Percentiles rank a stretch among this genome's conserved stretches.
Conservation (phyloP, 2,888 invertebrate genomes). For the Lottia gigantea region DNA sequence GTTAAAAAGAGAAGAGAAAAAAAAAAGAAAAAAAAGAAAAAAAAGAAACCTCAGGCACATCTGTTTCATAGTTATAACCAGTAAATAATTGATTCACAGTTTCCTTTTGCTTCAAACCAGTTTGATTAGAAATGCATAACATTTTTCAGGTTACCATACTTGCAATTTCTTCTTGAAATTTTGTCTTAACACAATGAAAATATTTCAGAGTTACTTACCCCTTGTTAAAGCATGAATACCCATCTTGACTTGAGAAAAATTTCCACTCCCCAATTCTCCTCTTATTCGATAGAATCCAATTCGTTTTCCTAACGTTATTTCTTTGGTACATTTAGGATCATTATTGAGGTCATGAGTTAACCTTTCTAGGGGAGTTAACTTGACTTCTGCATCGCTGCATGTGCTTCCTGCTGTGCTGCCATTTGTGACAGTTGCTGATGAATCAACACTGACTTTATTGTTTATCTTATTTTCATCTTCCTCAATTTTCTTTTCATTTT, state of each 20-base stretch:
- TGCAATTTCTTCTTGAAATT: no score
- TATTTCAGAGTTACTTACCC: no score
- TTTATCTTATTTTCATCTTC: not conserved
- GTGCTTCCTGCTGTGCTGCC: not conserved
- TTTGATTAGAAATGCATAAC: no score
- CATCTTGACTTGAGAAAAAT: slow-evolving; percentile 83
- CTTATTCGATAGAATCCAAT: slow-evolving; percentile 81
- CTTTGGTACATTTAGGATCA: slow-evolving; percentile 69
- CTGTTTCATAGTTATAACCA: no score
- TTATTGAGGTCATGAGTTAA: slow-evolving; percentile 59
- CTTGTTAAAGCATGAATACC: slow-evolving; percentile 80
- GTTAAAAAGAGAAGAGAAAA: no score
- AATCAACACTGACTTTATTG: not conserved
- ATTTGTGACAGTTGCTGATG: not conserved
- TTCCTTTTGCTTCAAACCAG: no score
- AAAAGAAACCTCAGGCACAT: no score
- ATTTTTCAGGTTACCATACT: no score
- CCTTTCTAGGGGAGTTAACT: slow-evolving; percentile 57
- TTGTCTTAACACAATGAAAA: no score
- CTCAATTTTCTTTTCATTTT: not conserved
- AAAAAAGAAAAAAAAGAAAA: no score
- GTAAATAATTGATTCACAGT: no score
- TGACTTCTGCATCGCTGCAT: slow-evolving; percentile 21
- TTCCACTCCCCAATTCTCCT: slow-evolving; percentile 81
- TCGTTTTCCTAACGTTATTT: slow-evolving; percentile 78